phyloP scores from a whole-genome alignment of 2,888 invertebrate genomes.

The Masnerella sp. region DNA sequence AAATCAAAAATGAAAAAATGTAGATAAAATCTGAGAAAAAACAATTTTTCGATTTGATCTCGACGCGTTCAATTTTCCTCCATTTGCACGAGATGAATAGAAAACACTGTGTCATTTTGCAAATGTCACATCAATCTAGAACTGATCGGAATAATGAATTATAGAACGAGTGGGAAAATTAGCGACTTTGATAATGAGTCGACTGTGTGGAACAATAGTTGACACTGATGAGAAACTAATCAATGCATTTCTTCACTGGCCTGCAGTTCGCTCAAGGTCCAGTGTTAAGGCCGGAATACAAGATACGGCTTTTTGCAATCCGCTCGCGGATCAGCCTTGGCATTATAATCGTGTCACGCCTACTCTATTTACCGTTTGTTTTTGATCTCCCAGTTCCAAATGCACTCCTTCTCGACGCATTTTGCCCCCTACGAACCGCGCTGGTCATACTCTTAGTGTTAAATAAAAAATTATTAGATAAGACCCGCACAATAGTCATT shows the following conservation, averaged over 20 bases:
- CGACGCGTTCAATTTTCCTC: too few relatives aligned
- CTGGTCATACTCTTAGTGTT: too few relatives aligned
- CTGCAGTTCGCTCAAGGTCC: slow-evolving; percentile 37
- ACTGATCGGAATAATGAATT: too few relatives aligned
- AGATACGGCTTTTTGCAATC: slow-evolving; percentile 35
- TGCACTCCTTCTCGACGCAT: too few relatives aligned
- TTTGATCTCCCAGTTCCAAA: slow-evolving; percentile 18
- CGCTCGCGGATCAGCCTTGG: slow-evolving; percentile 47
- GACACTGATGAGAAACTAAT: slow-evolving; percentile 34
- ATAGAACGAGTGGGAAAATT: slow-evolving; percentile 20
- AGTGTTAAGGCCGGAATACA: slow-evolving; percentile 46
- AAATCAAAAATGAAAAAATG: too few relatives aligned
- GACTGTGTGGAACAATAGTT: slow-evolving; percentile 6
- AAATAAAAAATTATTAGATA: slow-evolving; percentile 33
- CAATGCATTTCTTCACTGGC: slow-evolving; percentile 25
- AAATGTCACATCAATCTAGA: too few relatives aligned
- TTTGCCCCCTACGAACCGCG: too few relatives aligned
- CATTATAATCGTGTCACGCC: slow-evolving; percentile 54
- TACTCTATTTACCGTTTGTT: slow-evolving; percentile 43
- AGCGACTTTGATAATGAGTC: neutral
- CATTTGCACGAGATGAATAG: too few relatives aligned
- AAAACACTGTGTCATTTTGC: too few relatives aligned
- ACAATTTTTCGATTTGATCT: too few relatives aligned
- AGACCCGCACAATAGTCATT: slow-evolving; percentile 27
- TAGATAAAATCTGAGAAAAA: too few relatives aligned